phyloP scores from a whole-genome alignment of 64 coral and sea anemone species.

The Pocillopora verrucosa region DNA sequence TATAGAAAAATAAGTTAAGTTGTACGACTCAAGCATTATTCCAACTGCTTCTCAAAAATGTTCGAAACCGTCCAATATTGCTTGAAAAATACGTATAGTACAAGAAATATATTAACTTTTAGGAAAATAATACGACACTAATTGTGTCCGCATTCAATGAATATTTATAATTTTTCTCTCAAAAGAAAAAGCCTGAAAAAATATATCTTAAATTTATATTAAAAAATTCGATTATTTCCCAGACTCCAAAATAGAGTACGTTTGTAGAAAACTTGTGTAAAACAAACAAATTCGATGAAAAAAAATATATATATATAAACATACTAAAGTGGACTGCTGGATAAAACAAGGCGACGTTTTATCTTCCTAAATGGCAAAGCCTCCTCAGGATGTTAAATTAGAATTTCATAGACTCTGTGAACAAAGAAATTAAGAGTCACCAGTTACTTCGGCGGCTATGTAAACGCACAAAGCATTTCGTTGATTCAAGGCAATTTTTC shows the following conservation, averaged over 20 bases:
- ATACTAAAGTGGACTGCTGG: too few relatives aligned
- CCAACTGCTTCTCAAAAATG: conserved; percentile 23
- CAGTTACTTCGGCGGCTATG: too few relatives aligned
- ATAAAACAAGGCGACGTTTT: too few relatives aligned
- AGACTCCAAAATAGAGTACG: neutral
- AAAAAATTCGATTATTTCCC: neutral
- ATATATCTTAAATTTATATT: neutral
- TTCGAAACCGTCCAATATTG: neutral
- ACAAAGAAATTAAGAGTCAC: too few relatives aligned
- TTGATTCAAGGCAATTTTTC: too few relatives aligned
- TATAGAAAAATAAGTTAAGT: conserved; percentile 14
- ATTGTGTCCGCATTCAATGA: neutral
- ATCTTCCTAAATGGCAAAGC: too few relatives aligned
- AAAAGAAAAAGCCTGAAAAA: neutral
- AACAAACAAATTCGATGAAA: neutral
- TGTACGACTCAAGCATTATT: conserved; percentile 6
- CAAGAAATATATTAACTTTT: conserved; percentile 48
- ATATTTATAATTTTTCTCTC: neutral
- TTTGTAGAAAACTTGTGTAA: neutral
- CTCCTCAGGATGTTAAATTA: too few relatives aligned
- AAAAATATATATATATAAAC: neutral
- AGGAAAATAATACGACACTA: conserved; percentile 14
- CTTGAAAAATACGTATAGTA: conserved; percentile 30
- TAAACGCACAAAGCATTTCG: too few relatives aligned
- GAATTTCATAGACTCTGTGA: too few relatives aligned